Evolutionary conservation across 2,113 vertebrate species (phyloP).

Genomic region (Halcyon senegalensis): DNA sequence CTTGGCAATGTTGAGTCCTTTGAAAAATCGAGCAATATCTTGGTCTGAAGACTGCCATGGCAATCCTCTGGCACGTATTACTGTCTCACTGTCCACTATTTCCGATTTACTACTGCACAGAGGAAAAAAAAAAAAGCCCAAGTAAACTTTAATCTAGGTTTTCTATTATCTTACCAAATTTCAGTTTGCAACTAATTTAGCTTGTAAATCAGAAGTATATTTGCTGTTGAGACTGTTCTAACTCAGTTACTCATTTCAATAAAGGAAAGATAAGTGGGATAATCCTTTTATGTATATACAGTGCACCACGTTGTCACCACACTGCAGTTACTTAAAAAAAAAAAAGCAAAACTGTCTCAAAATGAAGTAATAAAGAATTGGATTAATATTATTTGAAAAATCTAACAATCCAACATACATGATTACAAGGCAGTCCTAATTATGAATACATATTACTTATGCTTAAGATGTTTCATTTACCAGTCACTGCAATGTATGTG

Average conservation of each 20-base stretch:
- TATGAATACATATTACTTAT: not conserved
- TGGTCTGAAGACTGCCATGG: constrained; percentile 98
- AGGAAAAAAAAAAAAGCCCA: not conserved
- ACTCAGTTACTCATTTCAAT: not conserved
- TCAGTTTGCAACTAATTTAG: not conserved
- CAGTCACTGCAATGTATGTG: not conserved
- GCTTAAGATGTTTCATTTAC: not conserved
- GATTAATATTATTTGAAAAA: not conserved
- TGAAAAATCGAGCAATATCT: constrained; percentile 96
- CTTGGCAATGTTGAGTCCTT: constrained; percentile 97
- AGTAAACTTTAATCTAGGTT: not conserved
- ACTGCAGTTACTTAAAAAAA: not conserved
- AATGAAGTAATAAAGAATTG: not conserved
- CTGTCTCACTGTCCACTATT: constrained; percentile 92
- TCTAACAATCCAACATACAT: not conserved
- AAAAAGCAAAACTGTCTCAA: not conserved
- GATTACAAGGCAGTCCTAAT: not conserved
- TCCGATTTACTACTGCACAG: constrained; percentile 89
- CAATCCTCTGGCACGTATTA: constrained; percentile 93
- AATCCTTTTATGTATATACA: not conserved
- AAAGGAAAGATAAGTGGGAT: not conserved
- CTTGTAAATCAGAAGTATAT: not conserved
- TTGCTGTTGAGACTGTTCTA: not conserved
- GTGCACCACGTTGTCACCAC: not conserved
- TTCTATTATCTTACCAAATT: not conserved